These are phyloP conservation scores for Hystrix cristata DNA, from an alignment of 2,113 vertebrate genomes.

Conservation along the genomic window DNA sequence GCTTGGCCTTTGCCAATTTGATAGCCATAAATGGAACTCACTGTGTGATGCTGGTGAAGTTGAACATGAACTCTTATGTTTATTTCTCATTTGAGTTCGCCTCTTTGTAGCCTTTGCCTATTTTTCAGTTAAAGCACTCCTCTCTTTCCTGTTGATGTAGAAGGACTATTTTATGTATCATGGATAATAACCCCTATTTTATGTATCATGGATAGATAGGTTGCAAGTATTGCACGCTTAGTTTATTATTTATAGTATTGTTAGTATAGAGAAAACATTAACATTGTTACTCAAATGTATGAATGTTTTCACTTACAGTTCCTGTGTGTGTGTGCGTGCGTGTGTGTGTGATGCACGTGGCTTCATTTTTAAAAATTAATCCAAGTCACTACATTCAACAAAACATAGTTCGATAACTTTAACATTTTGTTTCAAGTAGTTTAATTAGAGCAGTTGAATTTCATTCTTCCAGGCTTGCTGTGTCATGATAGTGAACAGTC, in stretches of 20 bases:
- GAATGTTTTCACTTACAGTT: not conserved
- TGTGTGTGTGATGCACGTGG: not conserved
- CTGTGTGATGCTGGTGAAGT: not conserved
- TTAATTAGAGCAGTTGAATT: not conserved
- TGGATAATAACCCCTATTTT: not conserved
- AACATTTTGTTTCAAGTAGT: conserved; percentile 29
- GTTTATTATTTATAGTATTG: not conserved
- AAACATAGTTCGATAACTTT: not conserved
- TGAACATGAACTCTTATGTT: conserved; percentile 25
- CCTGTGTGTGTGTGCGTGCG: not conserved
- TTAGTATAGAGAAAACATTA: not conserved
- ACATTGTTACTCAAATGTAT: not conserved
- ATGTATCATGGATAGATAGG: not conserved
- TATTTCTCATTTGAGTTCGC: conserved; percentile 71
- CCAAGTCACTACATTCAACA: not conserved
- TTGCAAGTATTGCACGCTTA: not conserved
- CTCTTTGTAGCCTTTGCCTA: conserved; percentile 54
- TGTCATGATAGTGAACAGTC: not conserved
- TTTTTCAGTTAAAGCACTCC: conserved; percentile 57
- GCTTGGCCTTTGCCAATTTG: conserved; percentile 54
- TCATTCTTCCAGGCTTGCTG: not conserved
- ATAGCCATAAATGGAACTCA: conserved; percentile 60
- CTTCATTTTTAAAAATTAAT: conserved; percentile 9
- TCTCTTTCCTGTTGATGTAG: conserved; percentile 69
- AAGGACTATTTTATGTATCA: conserved; percentile 21